phyloP scores from a whole-genome alignment of 2,888 invertebrate species.

The Sphaerophoria rueppellii region DNA sequence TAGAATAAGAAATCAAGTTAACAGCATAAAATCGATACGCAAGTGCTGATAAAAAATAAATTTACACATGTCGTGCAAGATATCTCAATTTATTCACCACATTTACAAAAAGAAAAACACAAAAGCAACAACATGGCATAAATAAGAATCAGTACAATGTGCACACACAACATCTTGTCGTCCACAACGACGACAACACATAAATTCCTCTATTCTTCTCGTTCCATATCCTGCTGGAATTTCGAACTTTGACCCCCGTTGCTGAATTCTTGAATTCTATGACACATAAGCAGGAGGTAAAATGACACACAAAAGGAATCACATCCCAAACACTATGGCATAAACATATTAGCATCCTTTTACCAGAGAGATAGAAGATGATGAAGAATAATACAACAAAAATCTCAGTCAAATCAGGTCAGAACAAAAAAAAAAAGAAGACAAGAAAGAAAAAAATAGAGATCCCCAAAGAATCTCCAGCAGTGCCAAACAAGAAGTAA shows the following conservation, averaged over 20 bases:
- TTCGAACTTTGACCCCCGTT: constrained; percentile 38
- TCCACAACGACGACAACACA: constrained; percentile 12
- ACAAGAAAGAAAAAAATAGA: too few species aligned
- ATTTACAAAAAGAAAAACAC: background rate
- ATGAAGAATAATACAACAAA: background rate
- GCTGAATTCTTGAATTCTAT: background rate
- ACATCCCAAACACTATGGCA: background rate
- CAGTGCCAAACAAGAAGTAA: constrained; percentile 12
- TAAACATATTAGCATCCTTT: constrained; percentile 42
- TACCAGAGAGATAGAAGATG: background rate
- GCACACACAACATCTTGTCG: constrained; percentile 20
- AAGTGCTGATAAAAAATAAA: constrained; percentile 11
- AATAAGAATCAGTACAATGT: background rate
- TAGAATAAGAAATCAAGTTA: background rate
- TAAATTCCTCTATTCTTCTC: background rate
- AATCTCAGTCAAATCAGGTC: constrained; percentile 13
- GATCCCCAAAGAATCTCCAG: background rate
- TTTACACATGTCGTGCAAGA: constrained; percentile 27
- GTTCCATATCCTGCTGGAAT: background rate
- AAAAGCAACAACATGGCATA: background rate
- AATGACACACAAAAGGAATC: constrained; percentile 14
- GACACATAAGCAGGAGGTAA: background rate
- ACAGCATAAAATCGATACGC: background rate
- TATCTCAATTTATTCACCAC: constrained; percentile 49
- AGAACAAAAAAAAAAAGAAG: background rate